Evolutionary conservation across 2,797 vertebrate species (phyloP).

Genomic region (Neoniphon sammara): DNA sequence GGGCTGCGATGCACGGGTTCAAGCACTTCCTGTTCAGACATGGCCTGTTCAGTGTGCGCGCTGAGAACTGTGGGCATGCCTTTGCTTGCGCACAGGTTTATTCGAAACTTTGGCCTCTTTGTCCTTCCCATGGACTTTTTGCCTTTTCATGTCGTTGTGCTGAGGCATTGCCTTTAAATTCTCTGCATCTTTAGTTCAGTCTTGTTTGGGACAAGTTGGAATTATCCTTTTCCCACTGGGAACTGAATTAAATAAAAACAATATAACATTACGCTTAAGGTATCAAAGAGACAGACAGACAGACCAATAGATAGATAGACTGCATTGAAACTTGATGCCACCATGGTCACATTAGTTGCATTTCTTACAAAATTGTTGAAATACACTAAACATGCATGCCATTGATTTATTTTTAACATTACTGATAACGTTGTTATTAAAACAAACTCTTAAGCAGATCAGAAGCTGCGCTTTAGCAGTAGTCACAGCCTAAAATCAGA

Average conservation of each 20-base stretch:
- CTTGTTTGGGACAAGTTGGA: no score
- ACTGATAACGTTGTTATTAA: neutral
- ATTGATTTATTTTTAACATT: neutral
- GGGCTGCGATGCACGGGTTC: neutral
- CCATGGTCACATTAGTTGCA: no score
- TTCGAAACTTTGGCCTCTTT: constrained; percentile 1
- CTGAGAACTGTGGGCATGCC: neutral
- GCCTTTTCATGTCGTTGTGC: neutral
- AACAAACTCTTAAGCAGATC: neutral
- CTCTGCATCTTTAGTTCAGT: no score
- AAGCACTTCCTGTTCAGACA: neutral
- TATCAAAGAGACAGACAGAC: no score
- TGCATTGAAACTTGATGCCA: no score
- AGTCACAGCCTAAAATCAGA: neutral
- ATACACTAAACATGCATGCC: no score
- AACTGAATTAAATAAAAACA: no score
- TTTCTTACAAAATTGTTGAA: no score
- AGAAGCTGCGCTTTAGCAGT: neutral
- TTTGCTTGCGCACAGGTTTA: constrained; percentile 13
- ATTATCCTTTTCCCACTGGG: no score
- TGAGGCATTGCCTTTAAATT: no score
- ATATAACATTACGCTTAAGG: no score
- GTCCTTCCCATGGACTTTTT: neutral
- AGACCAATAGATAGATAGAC: no score
- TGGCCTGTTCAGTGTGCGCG: neutral